Percentiles rank a stretch among this genome's conserved stretches.
Conservation (phyloP, 2,888 invertebrate genomes). For the Lasioglossum leucozonium region DNA sequence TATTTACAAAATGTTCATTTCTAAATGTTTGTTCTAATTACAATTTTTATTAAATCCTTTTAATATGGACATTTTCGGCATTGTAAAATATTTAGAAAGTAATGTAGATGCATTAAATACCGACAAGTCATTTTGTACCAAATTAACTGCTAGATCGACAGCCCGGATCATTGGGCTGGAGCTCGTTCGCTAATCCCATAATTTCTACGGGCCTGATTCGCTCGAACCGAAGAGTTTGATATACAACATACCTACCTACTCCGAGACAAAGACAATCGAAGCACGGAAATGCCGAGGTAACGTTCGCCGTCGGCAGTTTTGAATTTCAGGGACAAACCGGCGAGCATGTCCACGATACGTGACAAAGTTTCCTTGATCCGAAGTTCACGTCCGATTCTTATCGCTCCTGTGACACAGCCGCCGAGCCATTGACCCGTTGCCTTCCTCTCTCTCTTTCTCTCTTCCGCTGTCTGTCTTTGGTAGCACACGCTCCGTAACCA, state of each 20-base stretch:
- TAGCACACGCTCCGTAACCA: not conserved
- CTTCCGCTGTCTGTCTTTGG: not conserved
- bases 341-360: conserved; percentile 45
- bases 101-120: too few relatives aligned
- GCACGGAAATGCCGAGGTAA: conserved; percentile 10
- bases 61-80: too few relatives aligned
- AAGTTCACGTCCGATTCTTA: conserved; percentile 70
- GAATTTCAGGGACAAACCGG: conserved; percentile 48
- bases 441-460: not conserved
- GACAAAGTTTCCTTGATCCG: conserved; percentile 49
- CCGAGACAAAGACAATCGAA: not conserved
- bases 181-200: too few relatives aligned
- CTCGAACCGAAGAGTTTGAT: too few relatives aligned
- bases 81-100: too few relatives aligned
- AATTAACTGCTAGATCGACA: too few relatives aligned
- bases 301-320: conserved; percentile 29
- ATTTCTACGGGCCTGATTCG: too few relatives aligned
- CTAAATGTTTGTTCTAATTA: too few relatives aligned
- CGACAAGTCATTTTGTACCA: too few relatives aligned
- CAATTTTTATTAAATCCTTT: too few relatives aligned
- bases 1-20: too few relatives aligned
- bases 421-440: conserved; percentile 65
- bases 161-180: too few relatives aligned
- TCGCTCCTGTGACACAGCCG: conserved; percentile 51
- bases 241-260: not conserved